A percentile compares a stretch with the other conserved stretches of the same genome.
Evolutionary conservation across 1,140 invertebrate species (phyloP).

Genomic region (Bombus balteatus): DNA sequence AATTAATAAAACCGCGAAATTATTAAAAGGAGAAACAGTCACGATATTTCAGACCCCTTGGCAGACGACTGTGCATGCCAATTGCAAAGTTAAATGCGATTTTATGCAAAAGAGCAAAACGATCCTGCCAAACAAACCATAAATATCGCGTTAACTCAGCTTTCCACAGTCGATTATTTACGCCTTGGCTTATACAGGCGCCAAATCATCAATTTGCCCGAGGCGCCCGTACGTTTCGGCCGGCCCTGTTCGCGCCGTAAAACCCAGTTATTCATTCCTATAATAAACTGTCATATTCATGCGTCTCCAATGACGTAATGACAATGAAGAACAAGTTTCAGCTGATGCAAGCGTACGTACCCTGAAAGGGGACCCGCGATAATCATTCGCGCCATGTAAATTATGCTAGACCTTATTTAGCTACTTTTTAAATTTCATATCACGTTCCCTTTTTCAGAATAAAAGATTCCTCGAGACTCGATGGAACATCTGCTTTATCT

Average conservation of each 20-base stretch:
- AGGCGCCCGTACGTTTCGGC: background rate
- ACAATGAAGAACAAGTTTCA: conserved; percentile 3
- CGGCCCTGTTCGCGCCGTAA: background rate
- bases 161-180: background rate
- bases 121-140: background rate
- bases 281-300: conserved; percentile 24
- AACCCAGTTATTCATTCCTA: conserved; percentile 26
- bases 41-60: background rate
- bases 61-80: background rate
- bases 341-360: background rate
- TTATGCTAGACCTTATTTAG: background rate
- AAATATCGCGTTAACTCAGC: conserved; percentile 14
- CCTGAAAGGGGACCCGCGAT: background rate
- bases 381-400: background rate
- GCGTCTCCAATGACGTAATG: conserved; percentile 16
- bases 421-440: background rate
- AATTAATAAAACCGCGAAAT: background rate
- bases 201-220: conserved; percentile 25
- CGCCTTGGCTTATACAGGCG: background rate
- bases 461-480: background rate
- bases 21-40: background rate
- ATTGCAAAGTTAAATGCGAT: background rate
- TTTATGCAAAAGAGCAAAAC: background rate
- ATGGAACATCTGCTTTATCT: background rate
- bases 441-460: background rate